phyloP scores from a whole-genome alignment of 2,113 vertebrate species.

The Nibea albiflora region DNA sequence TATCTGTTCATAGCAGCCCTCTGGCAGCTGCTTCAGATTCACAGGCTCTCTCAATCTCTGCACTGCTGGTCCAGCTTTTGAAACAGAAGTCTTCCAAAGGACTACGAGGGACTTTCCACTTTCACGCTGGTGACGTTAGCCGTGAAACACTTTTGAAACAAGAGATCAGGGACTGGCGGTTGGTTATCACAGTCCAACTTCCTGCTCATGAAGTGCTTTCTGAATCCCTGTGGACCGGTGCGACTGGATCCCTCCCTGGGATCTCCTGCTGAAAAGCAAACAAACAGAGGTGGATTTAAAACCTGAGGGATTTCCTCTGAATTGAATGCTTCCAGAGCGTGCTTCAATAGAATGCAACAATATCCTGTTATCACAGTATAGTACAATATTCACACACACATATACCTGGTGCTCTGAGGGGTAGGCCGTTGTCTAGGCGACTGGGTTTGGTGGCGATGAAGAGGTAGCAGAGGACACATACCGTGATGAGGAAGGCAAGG shows the following conservation, averaged over 20 bases:
- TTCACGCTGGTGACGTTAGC: constrained; percentile 72
- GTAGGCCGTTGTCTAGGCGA: constrained; percentile 90
- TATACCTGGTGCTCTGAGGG: constrained; percentile 87
- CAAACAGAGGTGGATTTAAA: not conserved
- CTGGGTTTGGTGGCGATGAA: constrained; percentile 93
- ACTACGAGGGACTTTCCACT: constrained; percentile 77
- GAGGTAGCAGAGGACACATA: constrained; percentile 94
- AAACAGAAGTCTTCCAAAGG: not conserved
- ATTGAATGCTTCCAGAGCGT: not conserved
- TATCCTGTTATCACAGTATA: not conserved
- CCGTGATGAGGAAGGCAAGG: constrained; percentile 92
- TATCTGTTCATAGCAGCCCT: not conserved
- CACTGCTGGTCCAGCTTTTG: not conserved
- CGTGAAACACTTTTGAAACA: constrained; percentile 86
- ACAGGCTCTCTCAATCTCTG: not conserved
- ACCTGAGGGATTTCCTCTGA: too few species aligned
- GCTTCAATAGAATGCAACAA: too few species aligned
- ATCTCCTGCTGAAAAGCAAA: constrained; percentile 49
- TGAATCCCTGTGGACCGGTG: constrained; percentile 75
- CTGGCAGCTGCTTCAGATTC: not conserved
- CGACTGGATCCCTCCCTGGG: constrained; percentile 60
- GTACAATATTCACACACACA: not conserved
- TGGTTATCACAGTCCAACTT: constrained; percentile 84
- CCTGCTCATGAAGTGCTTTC: constrained; percentile 80
- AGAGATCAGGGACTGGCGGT: constrained; percentile 69